Conservation (phyloP, 2,797 vertebrate species). For the Tarsius wallacei region DNA sequence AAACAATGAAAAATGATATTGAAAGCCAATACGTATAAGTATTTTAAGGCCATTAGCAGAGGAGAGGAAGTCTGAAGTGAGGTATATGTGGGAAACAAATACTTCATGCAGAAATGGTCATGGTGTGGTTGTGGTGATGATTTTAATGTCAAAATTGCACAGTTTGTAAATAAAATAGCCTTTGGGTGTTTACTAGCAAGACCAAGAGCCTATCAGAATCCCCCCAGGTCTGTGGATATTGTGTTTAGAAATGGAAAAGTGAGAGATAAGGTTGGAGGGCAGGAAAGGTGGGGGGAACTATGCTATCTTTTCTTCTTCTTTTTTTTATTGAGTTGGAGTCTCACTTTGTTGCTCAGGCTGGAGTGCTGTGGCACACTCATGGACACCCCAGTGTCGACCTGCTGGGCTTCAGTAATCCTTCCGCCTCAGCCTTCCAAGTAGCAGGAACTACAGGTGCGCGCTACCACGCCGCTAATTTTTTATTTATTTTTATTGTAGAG, state of each 20-base stretch:
- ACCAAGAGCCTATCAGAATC: not conserved
- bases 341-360: too few relatives aligned
- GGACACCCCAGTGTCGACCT: too few relatives aligned
- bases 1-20: not conserved
- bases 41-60: not conserved
- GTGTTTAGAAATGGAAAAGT: not conserved
- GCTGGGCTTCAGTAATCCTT: too few relatives aligned
- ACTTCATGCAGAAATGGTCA: slow-evolving; percentile 1
- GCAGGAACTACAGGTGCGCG: too few relatives aligned
- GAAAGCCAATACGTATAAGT: not conserved
- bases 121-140: not conserved
- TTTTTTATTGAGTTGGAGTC: too few relatives aligned
- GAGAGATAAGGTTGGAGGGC: not conserved
- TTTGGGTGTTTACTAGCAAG: not conserved
- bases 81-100: not conserved
- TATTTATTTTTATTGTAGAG: too few relatives aligned
- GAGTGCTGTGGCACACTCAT: too few relatives aligned
- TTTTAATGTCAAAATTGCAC: not conserved
- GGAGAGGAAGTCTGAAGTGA: not conserved
- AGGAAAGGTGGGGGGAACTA: fast-evolving
- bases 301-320: too few relatives aligned
- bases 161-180: not conserved
- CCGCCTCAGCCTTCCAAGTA: too few relatives aligned
- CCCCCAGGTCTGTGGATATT: not conserved
- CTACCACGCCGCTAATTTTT: too few relatives aligned